Conservation (phyloP, 2,113 vertebrate species). For the Oceanites oceanicus region DNA sequence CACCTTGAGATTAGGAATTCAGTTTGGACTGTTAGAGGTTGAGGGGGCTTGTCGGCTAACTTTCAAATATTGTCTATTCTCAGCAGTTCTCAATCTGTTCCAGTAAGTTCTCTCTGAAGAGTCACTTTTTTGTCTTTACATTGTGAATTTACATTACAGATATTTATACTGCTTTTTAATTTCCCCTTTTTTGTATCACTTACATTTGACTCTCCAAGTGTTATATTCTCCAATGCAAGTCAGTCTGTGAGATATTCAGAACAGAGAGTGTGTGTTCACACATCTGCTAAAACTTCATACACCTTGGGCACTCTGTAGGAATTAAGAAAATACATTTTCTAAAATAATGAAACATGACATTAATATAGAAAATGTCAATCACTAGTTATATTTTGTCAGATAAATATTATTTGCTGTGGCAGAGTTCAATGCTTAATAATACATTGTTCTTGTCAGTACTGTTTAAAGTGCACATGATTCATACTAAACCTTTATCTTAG, state of each 20-base stretch:
- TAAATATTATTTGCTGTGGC: conserved; percentile 41
- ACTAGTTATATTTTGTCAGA: conserved; percentile 50
- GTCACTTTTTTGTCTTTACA: not conserved
- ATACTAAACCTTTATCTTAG: conserved; percentile 44
- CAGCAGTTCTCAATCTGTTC: not conserved
- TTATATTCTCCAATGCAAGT: not conserved
- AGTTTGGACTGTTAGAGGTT: not conserved
- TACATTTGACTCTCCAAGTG: not conserved
- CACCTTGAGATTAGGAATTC: not conserved
- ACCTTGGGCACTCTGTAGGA: conserved; percentile 10
- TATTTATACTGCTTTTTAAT: not conserved
- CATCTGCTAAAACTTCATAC: not conserved
- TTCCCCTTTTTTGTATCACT: not conserved
- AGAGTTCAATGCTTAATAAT: conserved; percentile 37
- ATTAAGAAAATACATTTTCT: conserved; percentile 36
- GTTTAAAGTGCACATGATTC: conserved; percentile 55
- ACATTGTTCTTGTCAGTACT: conserved; percentile 30
- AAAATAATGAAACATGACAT: conserved; percentile 36
- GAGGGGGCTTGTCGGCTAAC: not conserved
- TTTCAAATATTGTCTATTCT: not conserved
- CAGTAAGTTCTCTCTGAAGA: not conserved
- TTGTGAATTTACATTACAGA: not conserved
- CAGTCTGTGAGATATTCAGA: not conserved
- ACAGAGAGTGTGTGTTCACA: not conserved
- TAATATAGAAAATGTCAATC: conserved; percentile 34